Base-by-base conservation (phyloP, 53 echinoderm and acorn worm species). In the Luidia sarsii region DNA sequence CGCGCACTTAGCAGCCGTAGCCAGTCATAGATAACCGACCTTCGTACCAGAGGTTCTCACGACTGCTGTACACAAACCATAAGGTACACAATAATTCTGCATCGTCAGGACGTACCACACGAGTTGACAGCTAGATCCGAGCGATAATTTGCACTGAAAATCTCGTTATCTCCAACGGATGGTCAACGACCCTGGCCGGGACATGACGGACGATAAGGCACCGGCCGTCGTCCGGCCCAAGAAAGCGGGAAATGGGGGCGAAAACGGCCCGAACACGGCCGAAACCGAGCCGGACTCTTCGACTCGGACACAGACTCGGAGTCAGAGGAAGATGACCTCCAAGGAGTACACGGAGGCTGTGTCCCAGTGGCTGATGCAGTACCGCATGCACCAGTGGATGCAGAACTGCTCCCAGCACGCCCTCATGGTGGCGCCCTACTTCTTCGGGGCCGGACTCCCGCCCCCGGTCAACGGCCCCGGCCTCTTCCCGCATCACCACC, bases 361-460 rank as follows among this genome's bases (percentile, higher is more conserved):
- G 22, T 67, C 85, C 28, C 85, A 92, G 36, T 92, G 92, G 92
- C 48, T 92, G 75, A 80, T 67, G 71, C 81, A 89, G 53, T 89
- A 92, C 55, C 81, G 82, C 48, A 84, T 50, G 43, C 89, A 92
- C 29, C 77, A 77, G 22, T 77, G 77, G 77, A 77, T 89, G 74
- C 56, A 85, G 24, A 59, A 69, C 71, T 56, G 67, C 51, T 64
- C 84, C 48, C 49, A 80, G 27, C 45, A 89, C 80, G 89, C 57
- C 46, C 25, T 70, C 48, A 70, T 68, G 69, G 56, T 85, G 62
- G 89, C 80, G 31, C 87, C 87, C 20, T 87, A 80, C 28, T 85
- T 85, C 65, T 70, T 70, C 27, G 61, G 70, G 28, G 46, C 83
- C 33, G 52, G 59, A 6, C 31, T 71, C 9, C 33, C 67, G 16